Evolutionary conservation across 1,140 invertebrate species (phyloP).

Genomic region (Calephelis virginiensis): DNA sequence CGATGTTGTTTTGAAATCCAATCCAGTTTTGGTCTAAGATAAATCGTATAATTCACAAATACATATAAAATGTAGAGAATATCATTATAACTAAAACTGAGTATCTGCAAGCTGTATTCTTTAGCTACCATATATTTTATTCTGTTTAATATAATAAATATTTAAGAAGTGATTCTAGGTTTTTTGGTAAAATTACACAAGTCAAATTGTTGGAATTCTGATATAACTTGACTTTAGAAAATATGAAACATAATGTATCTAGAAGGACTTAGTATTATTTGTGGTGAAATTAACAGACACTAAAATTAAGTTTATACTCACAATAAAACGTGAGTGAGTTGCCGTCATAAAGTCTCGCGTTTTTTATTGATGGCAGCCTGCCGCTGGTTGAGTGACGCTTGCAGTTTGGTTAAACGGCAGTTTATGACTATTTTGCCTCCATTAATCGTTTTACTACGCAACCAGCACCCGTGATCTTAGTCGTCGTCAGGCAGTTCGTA

Average conservation of each 20-base stretch:
- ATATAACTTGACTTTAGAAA: slow-evolving; percentile 44
- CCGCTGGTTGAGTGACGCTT: slow-evolving; percentile 72
- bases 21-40: too few relatives aligned
- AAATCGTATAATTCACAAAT: too few relatives aligned
- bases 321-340: slow-evolving; percentile 78
- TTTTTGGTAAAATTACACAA: too few relatives aligned
- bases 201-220: background rate
- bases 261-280: slow-evolving; percentile 72
- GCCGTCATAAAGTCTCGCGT: slow-evolving; percentile 77
- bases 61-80: too few relatives aligned
- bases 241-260: slow-evolving; percentile 57
- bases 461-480: slow-evolving; percentile 44
- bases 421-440: slow-evolving; percentile 77
- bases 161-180: too few relatives aligned
- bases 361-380: slow-evolving; percentile 75
- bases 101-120: too few relatives aligned
- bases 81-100: too few relatives aligned
- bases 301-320: slow-evolving; percentile 79
- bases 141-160: too few relatives aligned
- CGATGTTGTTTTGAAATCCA: too few relatives aligned
- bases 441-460: slow-evolving; percentile 77
- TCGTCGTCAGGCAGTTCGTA: slow-evolving; percentile 44
- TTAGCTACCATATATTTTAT: too few relatives aligned
- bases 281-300: slow-evolving; percentile 78
- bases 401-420: slow-evolving; percentile 77